phyloP scores from a whole-genome alignment of 1,140 invertebrate species.

The Drosophila insularis region DNA sequence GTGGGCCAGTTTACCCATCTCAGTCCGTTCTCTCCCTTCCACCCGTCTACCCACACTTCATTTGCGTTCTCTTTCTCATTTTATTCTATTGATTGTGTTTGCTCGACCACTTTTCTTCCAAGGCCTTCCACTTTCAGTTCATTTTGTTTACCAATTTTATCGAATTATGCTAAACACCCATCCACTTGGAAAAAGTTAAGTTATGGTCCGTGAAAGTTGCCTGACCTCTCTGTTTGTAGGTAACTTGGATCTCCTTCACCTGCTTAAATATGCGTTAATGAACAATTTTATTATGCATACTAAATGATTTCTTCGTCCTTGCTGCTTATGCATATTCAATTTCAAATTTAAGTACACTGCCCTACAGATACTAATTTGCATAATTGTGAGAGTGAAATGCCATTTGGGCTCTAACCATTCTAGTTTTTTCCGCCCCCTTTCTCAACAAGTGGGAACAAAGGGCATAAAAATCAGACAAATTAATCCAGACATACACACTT shows the following conservation, averaged over 20 bases:
- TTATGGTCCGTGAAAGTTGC: slow-evolving; percentile 30
- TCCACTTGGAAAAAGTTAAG: slow-evolving; percentile 9
- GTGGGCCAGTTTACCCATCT: slow-evolving; percentile 34
- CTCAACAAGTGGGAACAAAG: neutral
- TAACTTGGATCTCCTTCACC: slow-evolving; percentile 31
- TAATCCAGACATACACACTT: neutral
- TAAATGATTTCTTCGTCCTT: slow-evolving; percentile 46
- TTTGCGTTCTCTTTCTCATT: slow-evolving; percentile 1
- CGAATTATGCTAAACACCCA: slow-evolving; percentile 71
- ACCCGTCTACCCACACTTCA: too few species aligned
- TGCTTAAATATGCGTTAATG: slow-evolving; percentile 77
- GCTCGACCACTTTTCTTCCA: slow-evolving; percentile 45
- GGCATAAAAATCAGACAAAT: neutral
- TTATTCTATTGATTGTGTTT: slow-evolving; percentile 40
- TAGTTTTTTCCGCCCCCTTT: neutral
- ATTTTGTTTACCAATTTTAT: slow-evolving; percentile 70
- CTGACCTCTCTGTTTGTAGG: slow-evolving; percentile 32
- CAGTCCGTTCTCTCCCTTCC: neutral
- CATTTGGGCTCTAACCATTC: slow-evolving; percentile 10
- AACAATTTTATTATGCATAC: slow-evolving; percentile 75
- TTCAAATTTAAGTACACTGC: slow-evolving; percentile 51
- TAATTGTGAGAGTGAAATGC: slow-evolving; percentile 63
- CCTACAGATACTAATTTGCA: slow-evolving; percentile 44
- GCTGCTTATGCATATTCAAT: slow-evolving; percentile 68
- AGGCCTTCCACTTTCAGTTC: slow-evolving; percentile 15